Base-by-base conservation (phyloP, 2,888 invertebrate genomes). In the Selenia dentaria region DNA sequence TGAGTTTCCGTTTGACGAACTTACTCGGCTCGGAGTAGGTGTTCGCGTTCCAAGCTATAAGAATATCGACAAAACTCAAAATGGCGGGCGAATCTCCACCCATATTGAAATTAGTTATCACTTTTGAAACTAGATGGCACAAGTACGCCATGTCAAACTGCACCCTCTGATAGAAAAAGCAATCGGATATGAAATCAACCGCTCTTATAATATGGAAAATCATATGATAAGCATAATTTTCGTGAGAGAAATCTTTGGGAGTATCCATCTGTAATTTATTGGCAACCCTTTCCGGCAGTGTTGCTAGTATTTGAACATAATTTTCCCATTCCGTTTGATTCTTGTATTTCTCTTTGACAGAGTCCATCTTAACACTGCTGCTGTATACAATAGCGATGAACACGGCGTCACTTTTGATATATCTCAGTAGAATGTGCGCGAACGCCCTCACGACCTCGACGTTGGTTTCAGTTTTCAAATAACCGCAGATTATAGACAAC, bases 281-380 rank as follows among this genome's bases (percentile, higher is more conserved):
- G 5, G 95, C 95, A 27, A 96, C 82, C 55, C 94, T 85, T 61
- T 90, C 93, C 0, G 96, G 96, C 36, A 96, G 62, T 1, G 95
- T 94, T 4, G 93, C 80, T 37, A 96, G 62, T 32, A 92, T 62
- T 65, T 94, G 94, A 0, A 94, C 85, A 12, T 91, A 92, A 22
- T 83, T 85, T 47, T 91, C 86, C 90, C 93, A 93, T 1, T 84
- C 77, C 0, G 56, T 51, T 25, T 67, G 66, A 0, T 61, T 54
- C 26, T 57, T 50, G 18, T 68, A 67, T 9, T 47, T 56, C 3
- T 64, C 62, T 39, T 52, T 14, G 1, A 12, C 22, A 6, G 6
- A 53, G 0, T 72, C 66, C 0, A 4, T 25, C 3, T 62, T 49
- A 0, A 67, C 54, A 18, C 76, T 78, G 16, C 83, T 68, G 29